Base-by-base conservation (phyloP, 2,797 vertebrate genomes). In the Muscicapa striata region DNA sequence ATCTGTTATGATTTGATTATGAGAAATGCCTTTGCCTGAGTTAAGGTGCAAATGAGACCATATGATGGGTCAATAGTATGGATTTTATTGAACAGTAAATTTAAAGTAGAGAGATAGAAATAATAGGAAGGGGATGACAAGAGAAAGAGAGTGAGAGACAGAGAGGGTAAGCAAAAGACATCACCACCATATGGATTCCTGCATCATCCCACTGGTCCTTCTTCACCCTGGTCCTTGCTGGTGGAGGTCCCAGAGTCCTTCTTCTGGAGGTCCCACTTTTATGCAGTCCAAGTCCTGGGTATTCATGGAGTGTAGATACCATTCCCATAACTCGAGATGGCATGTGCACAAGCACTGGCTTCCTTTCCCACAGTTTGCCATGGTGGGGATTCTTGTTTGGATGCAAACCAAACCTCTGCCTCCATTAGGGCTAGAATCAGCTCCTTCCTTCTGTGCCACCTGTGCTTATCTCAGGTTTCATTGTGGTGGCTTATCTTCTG, bases 11-110 rank as follows among this genome's bases (percentile, higher is more conserved):
- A 41, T 22, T 55, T 1, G 1, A 41, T 40, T 26, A 15, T 63
- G 27, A 55, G 41, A 62, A 14, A 41, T 30, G 14, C 4, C 26
- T 62, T 24, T 62, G 41, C 49, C 21, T 48, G 49, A 23, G 26
- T 55, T 30, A 36, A 55, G 21, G 30, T 41, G 17, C 32, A 86
- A 78, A 36, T 36, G 17, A 63, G 30, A 63, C 26, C 49, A 36
- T 32, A 19, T 48, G 34, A 12, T 1, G 11, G 36, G 18, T 30
- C 51, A 66, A 41, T 26, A 18, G 21, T 15, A 49, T 0, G 0
- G 74, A 63, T 55, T 78, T 70, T 32, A 70, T 32, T 78, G 41
- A 78, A 18, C 34, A 78, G 26, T 23, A 22, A 48, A 55, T 41
- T 22, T 32, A 48, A 40, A 24, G 30, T 30, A 41, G 21, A 55